Base-by-base conservation (phyloP, 1,140 invertebrate genomes). In the Anastrepha obliqua region DNA sequence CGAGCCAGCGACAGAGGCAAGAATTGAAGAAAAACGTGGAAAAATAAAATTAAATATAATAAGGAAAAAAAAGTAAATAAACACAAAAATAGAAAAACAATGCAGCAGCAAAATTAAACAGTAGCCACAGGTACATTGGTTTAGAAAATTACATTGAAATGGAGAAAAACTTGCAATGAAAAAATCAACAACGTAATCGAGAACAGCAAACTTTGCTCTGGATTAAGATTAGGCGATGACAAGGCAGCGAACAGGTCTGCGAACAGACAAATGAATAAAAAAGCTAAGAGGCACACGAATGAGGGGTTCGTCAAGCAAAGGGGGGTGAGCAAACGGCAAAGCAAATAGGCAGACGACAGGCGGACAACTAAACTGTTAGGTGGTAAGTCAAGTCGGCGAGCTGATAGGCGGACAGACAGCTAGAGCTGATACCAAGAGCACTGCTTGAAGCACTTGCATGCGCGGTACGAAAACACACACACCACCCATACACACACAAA, bases 341-440 rank as follows among this genome's bases (percentile, higher is more conserved):
- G 51, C 51, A 55, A 62, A 62, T 4, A 62, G 8, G 15, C 60
- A 62, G n/a, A 62, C n/a, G 67, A 29, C 47, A 87, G 55, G 55
- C 85, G 55, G 85, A 65, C 85, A 81, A 47, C 74, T 81, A 55
- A 81, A 74, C 44, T 74, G 70, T 47, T 47, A 86, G 42, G 59
- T 60, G 58, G 29, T 4, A 13, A n/a, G 58, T 39, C 42, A 58
- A 64, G 59, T 7, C 42, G 15, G 44, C 44, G n/a, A 87, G 17
- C 62, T 29, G 60, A 62, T 42, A 59, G 8, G 11, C 11, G 39
- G 47, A 44, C n/a, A 51, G 7, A 11, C 44, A 55, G 42, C 47
- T 51, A n/a, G 42, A 17, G 17, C 47, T 11, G 6, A 15, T 29
- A 81, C 74, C 47, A 29, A 62, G n/a, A 62, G 60, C 9, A 62